phyloP scores from a whole-genome alignment of 2,888 invertebrate genomes.

The Geophilus truncorum region DNA sequence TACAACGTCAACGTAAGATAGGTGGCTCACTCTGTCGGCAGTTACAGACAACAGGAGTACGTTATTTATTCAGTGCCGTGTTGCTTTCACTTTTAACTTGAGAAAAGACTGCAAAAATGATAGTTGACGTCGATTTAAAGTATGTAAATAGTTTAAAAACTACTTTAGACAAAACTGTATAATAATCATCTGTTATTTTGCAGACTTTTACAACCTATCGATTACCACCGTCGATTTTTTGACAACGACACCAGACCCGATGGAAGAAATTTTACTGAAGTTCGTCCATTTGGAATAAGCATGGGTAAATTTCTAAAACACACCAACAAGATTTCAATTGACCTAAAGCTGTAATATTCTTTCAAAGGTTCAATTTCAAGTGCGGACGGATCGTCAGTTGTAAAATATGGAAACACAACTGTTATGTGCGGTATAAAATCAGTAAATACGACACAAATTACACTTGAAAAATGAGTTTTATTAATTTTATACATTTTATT shows the following conservation, averaged over 20 bases:
- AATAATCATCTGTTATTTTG: not conserved
- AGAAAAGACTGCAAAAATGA: not conserved
- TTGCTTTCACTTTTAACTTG: too few species aligned
- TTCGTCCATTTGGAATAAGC: not conserved
- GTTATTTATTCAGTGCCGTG: too few species aligned
- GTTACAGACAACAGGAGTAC: too few species aligned
- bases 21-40: too few species aligned
- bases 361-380: constrained; percentile 37
- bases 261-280: not conserved
- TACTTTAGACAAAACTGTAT: too few species aligned
- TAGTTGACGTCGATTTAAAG: not conserved
- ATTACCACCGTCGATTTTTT: not conserved
- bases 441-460: constrained; percentile 53
- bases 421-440: constrained; percentile 81
- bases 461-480: not conserved
- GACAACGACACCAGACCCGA: not conserved
- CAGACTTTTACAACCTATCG: not conserved
- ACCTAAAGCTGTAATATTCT: too few species aligned
- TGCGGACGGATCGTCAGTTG: constrained; percentile 36
- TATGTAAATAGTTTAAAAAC: too few species aligned
- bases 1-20: too few species aligned
- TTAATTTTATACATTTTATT: not conserved
- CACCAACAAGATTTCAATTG: not conserved
- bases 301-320: not conserved
- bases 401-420: constrained; percentile 67